Conservation (phyloP, 2,888 invertebrate genomes). For the Lasioglossum leucozonium region DNA sequence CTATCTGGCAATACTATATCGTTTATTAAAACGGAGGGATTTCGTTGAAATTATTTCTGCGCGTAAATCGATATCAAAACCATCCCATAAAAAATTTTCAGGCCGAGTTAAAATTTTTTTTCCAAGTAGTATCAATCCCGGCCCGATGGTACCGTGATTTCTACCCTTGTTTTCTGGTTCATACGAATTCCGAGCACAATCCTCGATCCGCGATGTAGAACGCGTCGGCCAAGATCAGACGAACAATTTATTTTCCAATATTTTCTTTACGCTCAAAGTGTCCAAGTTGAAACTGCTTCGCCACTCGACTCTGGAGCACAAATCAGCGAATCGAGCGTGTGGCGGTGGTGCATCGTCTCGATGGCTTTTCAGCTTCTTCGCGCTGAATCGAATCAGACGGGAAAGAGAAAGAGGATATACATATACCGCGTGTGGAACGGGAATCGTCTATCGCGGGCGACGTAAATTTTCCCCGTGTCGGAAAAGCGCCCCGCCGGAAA, state of each 20-base stretch:
- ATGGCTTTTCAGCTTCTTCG: not conserved
- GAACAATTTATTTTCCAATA: slow-evolving; percentile 12
- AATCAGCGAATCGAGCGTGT: slow-evolving; percentile 2
- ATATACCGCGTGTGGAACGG: not conserved
- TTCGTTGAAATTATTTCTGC: too few relatives aligned
- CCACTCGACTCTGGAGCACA: not conserved
- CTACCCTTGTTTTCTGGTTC: not conserved
- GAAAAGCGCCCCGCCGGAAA: not conserved
- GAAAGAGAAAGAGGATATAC: not conserved
- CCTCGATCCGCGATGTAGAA: not conserved
- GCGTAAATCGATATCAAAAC: too few relatives aligned
- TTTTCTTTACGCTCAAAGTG: not conserved
- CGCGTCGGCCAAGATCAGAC: not conserved
- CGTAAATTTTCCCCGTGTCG: slow-evolving; percentile 5
- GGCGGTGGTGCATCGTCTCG: slow-evolving; percentile 1
- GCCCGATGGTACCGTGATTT: too few relatives aligned
- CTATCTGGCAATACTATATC: too few relatives aligned
- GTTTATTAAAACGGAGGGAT: not conserved
- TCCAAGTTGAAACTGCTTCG: not conserved
- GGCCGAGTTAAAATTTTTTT: too few relatives aligned
- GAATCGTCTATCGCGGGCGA: not conserved
- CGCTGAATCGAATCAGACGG: not conserved
- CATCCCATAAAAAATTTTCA: not conserved
- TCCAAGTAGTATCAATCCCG: too few relatives aligned
- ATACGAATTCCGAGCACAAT: not conserved